Percentiles rank a stretch among this genome's conserved stretches.
Conservation (phyloP, 2,797 vertebrate species). For the Cynodonichthys magdalenae region DNA sequence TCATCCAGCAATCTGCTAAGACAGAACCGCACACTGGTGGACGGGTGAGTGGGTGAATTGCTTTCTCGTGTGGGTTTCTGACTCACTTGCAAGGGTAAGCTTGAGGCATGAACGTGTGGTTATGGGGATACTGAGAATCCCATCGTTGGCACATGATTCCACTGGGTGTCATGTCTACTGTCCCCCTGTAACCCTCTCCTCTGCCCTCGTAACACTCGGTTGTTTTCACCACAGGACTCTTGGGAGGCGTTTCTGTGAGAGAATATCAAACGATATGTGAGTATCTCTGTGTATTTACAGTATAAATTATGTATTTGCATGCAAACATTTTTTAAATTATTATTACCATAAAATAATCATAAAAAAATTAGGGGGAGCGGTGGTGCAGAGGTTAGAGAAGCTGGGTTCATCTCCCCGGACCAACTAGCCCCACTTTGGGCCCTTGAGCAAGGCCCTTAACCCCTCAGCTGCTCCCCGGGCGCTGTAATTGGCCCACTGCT, state of each 20-base stretch:
- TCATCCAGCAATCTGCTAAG: slow-evolving; percentile 18
- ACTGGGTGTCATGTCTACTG: slow-evolving; percentile 82
- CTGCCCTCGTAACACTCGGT: slow-evolving; percentile 84
- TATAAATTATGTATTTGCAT: not conserved
- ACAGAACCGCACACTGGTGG: slow-evolving; percentile 33
- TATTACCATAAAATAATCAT: not conserved
- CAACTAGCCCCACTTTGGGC: too few species aligned
- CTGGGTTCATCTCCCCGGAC: too few species aligned
- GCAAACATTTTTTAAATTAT: not conserved
- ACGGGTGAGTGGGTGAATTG: slow-evolving; percentile 28
- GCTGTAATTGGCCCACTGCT: too few species aligned
- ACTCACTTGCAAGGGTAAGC: slow-evolving; percentile 98
- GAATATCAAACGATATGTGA: not conserved
- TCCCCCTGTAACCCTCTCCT: slow-evolving; percentile 91
- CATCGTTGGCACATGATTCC: slow-evolving; percentile 92
- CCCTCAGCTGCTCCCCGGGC: too few species aligned
- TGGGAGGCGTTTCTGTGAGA: slow-evolving; percentile 51
- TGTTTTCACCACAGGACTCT: slow-evolving; percentile 78
- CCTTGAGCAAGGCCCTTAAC: too few species aligned
- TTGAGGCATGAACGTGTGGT: slow-evolving; percentile 90
- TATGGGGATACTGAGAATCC: slow-evolving; percentile 94
- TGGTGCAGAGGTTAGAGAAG: too few species aligned
- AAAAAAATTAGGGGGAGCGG: too few species aligned
- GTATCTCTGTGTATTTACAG: not conserved
- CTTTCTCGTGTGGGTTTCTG: slow-evolving; percentile 16